phyloP scores from a whole-genome alignment of 1,140 invertebrate genomes.

The Drosophila sechellia region DNA sequence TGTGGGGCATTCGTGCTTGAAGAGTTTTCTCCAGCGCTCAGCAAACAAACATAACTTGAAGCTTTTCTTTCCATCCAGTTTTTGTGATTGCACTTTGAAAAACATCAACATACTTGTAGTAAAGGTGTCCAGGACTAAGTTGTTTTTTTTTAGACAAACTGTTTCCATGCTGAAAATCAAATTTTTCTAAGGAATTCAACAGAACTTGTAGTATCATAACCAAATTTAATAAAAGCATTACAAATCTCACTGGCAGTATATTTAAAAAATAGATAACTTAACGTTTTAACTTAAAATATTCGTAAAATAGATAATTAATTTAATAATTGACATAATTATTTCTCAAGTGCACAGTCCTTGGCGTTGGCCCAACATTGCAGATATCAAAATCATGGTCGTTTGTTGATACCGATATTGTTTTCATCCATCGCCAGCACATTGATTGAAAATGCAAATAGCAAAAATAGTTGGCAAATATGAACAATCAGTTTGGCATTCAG shows the following conservation, averaged over 20 bases:
- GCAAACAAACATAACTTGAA: slow-evolving; percentile 72
- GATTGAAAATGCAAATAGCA: slow-evolving; percentile 51
- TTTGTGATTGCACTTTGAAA: slow-evolving; percentile 13
- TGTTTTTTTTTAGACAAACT: neutral
- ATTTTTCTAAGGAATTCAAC: too few species aligned
- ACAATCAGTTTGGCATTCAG: slow-evolving; percentile 25
- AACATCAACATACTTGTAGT: slow-evolving; percentile 2
- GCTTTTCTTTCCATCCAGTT: slow-evolving; percentile 40
- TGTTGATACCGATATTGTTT: slow-evolving; percentile 38
- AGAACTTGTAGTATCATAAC: too few species aligned
- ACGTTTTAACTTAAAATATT: neutral
- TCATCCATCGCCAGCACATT: slow-evolving; percentile 13
- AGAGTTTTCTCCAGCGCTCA: slow-evolving; percentile 60
- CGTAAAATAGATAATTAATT: neutral
- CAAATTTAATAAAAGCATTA: too few species aligned
- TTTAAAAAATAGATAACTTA: neutral
- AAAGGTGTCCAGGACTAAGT: neutral
- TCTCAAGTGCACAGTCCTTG: neutral
- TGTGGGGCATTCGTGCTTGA: slow-evolving; percentile 78
- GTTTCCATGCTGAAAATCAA: too few species aligned
- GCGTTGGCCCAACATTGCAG: slow-evolving; percentile 27
- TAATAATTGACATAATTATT: neutral
- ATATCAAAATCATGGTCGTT: slow-evolving; percentile 4
- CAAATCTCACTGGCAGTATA: too few species aligned
- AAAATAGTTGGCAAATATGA: slow-evolving; percentile 34